Percentiles rank a stretch among this genome's conserved stretches.
These are phyloP conservation scores for Pantherophis guttatus DNA, from an alignment of 2,113 vertebrate genomes.

Conservation along the genomic window DNA sequence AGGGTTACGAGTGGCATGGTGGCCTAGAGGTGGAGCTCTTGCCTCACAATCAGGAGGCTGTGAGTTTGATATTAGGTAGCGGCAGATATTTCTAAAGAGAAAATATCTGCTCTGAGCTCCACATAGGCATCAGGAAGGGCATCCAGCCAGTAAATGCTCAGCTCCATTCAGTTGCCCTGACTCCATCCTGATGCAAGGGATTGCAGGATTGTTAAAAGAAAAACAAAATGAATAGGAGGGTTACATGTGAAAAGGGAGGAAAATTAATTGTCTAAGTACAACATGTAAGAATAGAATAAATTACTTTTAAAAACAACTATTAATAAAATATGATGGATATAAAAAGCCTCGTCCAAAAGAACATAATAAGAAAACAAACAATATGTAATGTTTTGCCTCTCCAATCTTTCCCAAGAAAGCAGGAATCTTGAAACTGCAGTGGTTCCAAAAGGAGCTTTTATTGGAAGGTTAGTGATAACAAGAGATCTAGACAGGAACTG, in stretches of 20 bases:
- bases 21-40: not conserved
- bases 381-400: too few species aligned
- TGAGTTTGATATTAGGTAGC: not conserved
- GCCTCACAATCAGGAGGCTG: not conserved
- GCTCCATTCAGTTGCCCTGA: not conserved
- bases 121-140: not conserved
- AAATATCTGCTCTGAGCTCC: not conserved
- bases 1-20: not conserved
- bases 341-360: not conserved
- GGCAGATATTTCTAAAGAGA: not conserved
- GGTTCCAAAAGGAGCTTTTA: too few species aligned
- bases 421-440: too few species aligned
- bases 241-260: not conserved
- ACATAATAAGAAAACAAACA: not conserved
- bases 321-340: not conserved
- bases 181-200: not conserved
- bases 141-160: not conserved
- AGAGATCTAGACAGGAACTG: too few species aligned
- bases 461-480: too few species aligned
- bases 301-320: not conserved
- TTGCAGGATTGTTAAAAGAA: not conserved
- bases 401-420: too few species aligned
- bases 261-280: not conserved
- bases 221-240: not conserved
- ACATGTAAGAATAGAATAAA: not conserved